phyloP scores from a whole-genome alignment of 2,797 vertebrate genomes.

The Coluber constrictor region DNA sequence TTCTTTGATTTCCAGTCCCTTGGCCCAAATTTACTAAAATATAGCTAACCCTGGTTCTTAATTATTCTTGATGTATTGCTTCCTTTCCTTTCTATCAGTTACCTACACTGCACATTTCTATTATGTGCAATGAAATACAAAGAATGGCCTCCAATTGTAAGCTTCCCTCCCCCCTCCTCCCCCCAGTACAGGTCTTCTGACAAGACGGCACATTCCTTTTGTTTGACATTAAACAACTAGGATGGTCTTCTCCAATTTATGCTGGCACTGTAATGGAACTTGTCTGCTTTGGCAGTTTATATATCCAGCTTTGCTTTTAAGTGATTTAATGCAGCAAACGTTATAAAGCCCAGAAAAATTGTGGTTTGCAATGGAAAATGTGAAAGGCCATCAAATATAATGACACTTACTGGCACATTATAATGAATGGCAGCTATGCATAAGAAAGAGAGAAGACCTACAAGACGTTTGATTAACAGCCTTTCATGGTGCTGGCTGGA shows the following conservation, averaged over 20 bases:
- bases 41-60: not conserved
- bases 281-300: conserved; percentile 32
- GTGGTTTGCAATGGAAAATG: conserved; percentile 33
- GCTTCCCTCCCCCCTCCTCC: not conserved
- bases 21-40: not conserved
- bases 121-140: not conserved
- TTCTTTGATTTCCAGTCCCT: not conserved
- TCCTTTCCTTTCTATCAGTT: not conserved
- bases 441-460: conserved; percentile 19
- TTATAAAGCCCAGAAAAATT: conserved; percentile 36
- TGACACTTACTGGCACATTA: conserved; percentile 30
- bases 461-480: not conserved
- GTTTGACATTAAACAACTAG: conserved; percentile 25
- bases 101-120: not conserved
- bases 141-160: not conserved
- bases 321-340: conserved; percentile 30
- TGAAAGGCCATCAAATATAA: conserved; percentile 36
- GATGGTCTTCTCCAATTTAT: conserved; percentile 28
- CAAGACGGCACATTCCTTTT: conserved; percentile 34
- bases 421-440: conserved; percentile 51
- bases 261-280: conserved; percentile 34
- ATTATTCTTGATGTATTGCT: not conserved
- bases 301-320: conserved; percentile 37
- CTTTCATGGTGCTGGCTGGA: conserved; percentile 32
- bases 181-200: not conserved